Percentiles rank a stretch among this genome's conserved stretches.
Evolutionary conservation across 2,113 vertebrate genomes (phyloP).

Genomic region (Eulemur macaco): DNA sequence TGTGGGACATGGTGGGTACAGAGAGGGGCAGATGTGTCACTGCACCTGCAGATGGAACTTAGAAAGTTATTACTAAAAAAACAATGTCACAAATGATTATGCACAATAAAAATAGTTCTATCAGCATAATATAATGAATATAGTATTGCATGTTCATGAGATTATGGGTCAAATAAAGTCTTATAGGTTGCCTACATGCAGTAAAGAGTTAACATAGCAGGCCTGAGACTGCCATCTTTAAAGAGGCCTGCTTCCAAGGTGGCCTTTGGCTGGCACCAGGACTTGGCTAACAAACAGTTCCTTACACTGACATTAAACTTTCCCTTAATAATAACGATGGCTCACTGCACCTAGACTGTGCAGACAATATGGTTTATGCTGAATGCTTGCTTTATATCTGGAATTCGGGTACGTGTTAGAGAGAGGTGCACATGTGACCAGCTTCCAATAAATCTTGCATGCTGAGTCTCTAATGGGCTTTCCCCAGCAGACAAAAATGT

Average conservation of each 20-base stretch:
- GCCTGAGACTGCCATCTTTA: background rate
- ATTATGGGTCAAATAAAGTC: background rate
- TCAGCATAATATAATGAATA: background rate
- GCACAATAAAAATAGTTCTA: background rate
- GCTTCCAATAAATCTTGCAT: background rate
- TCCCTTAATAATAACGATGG: background rate
- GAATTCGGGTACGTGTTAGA: background rate
- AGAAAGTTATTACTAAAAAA: conserved; percentile 10
- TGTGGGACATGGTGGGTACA: background rate
- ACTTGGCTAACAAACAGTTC: background rate
- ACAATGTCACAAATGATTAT: background rate
- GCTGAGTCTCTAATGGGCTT: background rate
- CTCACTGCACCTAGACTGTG: background rate
- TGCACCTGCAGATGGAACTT: background rate
- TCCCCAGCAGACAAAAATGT: background rate
- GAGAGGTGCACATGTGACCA: background rate
- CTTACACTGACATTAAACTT: background rate
- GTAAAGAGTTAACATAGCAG: background rate
- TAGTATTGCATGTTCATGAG: background rate
- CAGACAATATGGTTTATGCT: background rate
- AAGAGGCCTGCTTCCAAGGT: background rate
- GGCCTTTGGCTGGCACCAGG: background rate
- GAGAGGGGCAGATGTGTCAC: background rate
- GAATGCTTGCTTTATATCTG: background rate
- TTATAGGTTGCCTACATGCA: background rate